Evolutionary conservation across 2,113 vertebrate species (phyloP), one percentile per base, ranked within the genome.

Genomic region (Strigops habroptila): DNA sequence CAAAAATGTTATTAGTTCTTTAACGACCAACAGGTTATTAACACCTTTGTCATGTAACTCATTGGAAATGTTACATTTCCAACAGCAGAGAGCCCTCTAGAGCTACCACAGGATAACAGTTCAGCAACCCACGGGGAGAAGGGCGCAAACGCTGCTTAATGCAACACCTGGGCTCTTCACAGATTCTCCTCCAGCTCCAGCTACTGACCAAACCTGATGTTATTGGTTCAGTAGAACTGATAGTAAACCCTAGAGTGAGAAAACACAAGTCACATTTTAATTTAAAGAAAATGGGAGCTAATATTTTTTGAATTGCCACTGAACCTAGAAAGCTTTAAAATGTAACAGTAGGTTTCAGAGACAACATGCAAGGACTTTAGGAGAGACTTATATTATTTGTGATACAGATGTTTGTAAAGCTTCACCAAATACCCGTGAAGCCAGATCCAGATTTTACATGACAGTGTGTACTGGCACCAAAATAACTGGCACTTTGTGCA

Each of bases 41-140:
- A 88, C 76, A 86, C 25, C 60, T 88, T 41, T 84, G 37, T 87
- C 70, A 59, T 18, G 14, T 1, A 67, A 68, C 37, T 87, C 48
- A 77, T 41, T 67, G 31, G 62, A 89, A 92, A 77, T 23, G 21
- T 22, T 44, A 55, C 51, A 96, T 96, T 96, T 87, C 94, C 95
- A 96, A 97, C 93, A 91, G 96, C 95, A 96, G 86, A 93, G 96
- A 97, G 96, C 96, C 96, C 96, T 91, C 96, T 96, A 96, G 93
- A 97, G 96, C 91, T 96, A 92, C 67, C 77, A 69, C 2, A 7
- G 70, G 65, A 95, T 78, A 97, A 93, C 46, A 88, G 91, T 83
- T 90, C 80, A 88, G 82, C 67, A 93, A 4, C 27, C 90, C 52
- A 89, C 52, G 7, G 13, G 75, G 55, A 97, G 87, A 79, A 95